Evolutionary conservation across 2,888 invertebrate species (phyloP), one percentile per base, ranked within the genome.

Genomic region (Drosophila prolongata): DNA sequence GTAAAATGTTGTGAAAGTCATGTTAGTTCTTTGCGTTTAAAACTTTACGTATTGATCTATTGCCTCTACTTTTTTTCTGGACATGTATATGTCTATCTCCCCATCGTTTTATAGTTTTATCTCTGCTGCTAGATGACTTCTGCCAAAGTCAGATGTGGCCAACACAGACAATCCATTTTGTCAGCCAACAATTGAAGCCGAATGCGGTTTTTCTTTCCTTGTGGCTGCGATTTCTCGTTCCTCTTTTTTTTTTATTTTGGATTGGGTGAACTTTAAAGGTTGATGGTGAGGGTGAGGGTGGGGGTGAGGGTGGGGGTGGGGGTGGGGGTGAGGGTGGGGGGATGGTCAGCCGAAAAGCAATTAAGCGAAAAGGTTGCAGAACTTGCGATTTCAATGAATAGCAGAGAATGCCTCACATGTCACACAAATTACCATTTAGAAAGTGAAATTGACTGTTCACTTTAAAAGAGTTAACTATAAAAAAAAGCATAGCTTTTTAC

Each of bases 151-250:
- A 66, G 66, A 54, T 53, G 66, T 19, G 68, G 50, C 68, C 68
- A 68, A 42, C 56, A 68, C 59, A 70, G 71, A 69, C 70, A 69
- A 69, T 69, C 69, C 69, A 70, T 69, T 70, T 69, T 59, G 69
- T 59, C 52, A 70, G 69, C 59, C 69, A 69, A 70, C 69, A 69
- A 68, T 59, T 53, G 59, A 69, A 47, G 70, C 44, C 27, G 40
- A 68, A 68, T 68, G 56, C 38, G 59, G 71, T 70, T 57, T 56
- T 46, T 59, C 52, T 68, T 52, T 42, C 16, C 47, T 24, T 19
- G 34, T 35, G 46, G 46, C 24, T 40, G 34, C 38, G 24, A 40
- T 27, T 37, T 19, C 24, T 30, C 24, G 16, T 19, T 10, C 14
- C 13, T n/a, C 16, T 16, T 16, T 27, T 38, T 19, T 37, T 43